Base-by-base conservation (phyloP, 1,140 invertebrate species). In the Nephila pilipes region DNA sequence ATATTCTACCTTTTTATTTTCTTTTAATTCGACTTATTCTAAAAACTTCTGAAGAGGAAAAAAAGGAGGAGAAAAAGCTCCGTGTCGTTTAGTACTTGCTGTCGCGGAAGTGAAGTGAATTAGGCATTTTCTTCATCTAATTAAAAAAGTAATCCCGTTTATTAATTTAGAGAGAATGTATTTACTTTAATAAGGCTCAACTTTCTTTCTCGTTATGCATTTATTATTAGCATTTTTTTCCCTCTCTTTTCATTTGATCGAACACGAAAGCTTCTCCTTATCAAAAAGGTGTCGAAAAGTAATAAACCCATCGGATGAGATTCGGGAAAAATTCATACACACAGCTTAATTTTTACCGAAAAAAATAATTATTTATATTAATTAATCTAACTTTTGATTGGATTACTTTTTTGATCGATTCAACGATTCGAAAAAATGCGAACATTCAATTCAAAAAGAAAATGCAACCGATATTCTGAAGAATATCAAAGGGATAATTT, bases 41-140 rank as follows among this genome's bases (percentile, higher is more conserved):
- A 75, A 75, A 75, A 75, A 75, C 29, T 75, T 20, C 14, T 2
- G 6, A 75, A 1, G 16, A 36, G 18, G 1, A 36, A 6, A 36
- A 29, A 75, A 36, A 16, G 12, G 29, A 18, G 18, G 16, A 75
- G 36, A 32, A n/a, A 75, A 75, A 32, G 29, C 32, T 36, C 69
- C 18, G 32, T 36, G 69, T 75, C 69, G 69, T 75, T 75, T 75
- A 16, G 32, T 75, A 75, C 29, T 75, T 75, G 69, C 18, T 75
- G 69, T 75, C 69, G 29, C 32, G 69, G 69, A 75, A 75, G 69
- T 75, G 69, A 36, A 75, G 69, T 75, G 69, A 75, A 75, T 75
- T 75, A 75, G 69, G 32, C 69, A 16, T 75, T 75, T 36, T 20
- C 69, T 20, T 75, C 69, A 36, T 75, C 29, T 75, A 75, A 75